These are phyloP conservation scores for Drosophila hydei DNA, from an alignment of 1,140 invertebrate genomes.

Conservation along the genomic window DNA sequence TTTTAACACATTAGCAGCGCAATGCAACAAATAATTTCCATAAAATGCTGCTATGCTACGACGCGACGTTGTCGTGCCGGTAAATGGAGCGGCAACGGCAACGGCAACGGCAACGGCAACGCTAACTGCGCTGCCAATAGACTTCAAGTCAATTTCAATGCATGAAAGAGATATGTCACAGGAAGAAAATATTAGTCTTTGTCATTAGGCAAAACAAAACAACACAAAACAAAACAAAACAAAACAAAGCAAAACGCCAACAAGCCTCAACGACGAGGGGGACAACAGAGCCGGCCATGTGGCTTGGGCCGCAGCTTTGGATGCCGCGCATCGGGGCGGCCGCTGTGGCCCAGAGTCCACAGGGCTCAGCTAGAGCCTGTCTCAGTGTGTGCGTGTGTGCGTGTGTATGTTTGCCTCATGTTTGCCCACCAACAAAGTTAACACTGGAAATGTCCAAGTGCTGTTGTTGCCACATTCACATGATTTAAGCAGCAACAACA, in stretches of 20 bases:
- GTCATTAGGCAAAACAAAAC: constrained; percentile 83
- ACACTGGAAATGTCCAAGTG: constrained; percentile 65
- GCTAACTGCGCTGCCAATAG: constrained; percentile 21
- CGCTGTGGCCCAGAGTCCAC: too few relatives aligned
- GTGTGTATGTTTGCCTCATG: constrained; percentile 53
- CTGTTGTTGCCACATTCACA: constrained; percentile 76
- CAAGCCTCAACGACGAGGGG: constrained; percentile 9
- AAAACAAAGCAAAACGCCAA: constrained; percentile 22
- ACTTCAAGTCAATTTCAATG: constrained; percentile 72
- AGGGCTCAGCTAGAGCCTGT: constrained; percentile 2
- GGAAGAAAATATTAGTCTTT: constrained; percentile 84
- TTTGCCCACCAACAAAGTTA: constrained; percentile 78
- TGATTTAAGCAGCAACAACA: constrained; percentile 71
- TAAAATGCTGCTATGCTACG: constrained; percentile 62
- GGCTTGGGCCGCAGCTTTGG: constrained; percentile 31
- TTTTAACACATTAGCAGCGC: constrained; percentile 84
- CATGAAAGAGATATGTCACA: constrained; percentile 80
- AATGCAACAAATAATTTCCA: constrained; percentile 84
- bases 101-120: constrained; percentile 16
- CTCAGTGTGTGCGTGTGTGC: constrained; percentile 19
- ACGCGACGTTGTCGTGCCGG: constrained; percentile 17
- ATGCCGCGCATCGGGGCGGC: constrained; percentile 30
- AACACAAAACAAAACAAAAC: constrained; percentile 42
- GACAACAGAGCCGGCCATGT: constrained; percentile 19
- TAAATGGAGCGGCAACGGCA: constrained; percentile 56